These are phyloP conservation scores for Corythaixoides concolor DNA, from an alignment of 2,113 vertebrate genomes.

Conservation along the genomic window DNA sequence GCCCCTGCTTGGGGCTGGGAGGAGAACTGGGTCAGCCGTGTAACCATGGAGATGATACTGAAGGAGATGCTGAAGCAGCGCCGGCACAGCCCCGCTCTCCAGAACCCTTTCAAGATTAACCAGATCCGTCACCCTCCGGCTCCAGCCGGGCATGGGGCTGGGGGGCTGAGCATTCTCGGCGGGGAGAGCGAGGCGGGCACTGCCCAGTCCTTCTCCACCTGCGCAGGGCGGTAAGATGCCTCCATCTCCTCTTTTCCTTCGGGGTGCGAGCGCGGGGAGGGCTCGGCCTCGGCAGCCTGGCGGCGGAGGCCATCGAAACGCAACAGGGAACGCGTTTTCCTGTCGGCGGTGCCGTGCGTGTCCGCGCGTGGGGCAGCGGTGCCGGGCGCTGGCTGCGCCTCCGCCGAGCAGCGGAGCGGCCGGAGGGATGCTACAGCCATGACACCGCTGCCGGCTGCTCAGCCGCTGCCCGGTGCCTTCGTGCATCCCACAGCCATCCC, in stretches of 20 bases:
- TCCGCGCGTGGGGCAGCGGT: neutral
- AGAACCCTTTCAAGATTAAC: conserved; percentile 57
- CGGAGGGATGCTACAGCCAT: neutral
- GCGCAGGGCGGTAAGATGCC: conserved; percentile 31
- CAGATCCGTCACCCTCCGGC: conserved; percentile 1
- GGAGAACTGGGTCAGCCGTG: conserved; percentile 82
- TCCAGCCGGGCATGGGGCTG: neutral
- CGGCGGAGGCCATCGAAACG: neutral
- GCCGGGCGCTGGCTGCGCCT: neutral
- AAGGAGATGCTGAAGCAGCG: conserved; percentile 75
- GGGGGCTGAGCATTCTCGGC: neutral
- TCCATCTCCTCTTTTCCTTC: neutral
- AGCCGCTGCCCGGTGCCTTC: neutral
- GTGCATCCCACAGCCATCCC: neutral
- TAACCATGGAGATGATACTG: conserved; percentile 79
- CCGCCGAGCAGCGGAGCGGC: neutral
- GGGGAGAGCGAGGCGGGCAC: neutral
- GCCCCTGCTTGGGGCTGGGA: conserved; percentile 55
- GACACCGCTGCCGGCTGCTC: neutral
- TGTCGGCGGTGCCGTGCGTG: rapidly evolving
- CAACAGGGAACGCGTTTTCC: neutral
- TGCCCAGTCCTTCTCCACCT: neutral
- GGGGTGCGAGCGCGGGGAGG: neutral
- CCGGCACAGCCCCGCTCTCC: conserved; percentile 62
- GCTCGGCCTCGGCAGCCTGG: neutral